phyloP scores from a whole-genome alignment of 2,113 vertebrate genomes.

The Catharus fuscescens region DNA sequence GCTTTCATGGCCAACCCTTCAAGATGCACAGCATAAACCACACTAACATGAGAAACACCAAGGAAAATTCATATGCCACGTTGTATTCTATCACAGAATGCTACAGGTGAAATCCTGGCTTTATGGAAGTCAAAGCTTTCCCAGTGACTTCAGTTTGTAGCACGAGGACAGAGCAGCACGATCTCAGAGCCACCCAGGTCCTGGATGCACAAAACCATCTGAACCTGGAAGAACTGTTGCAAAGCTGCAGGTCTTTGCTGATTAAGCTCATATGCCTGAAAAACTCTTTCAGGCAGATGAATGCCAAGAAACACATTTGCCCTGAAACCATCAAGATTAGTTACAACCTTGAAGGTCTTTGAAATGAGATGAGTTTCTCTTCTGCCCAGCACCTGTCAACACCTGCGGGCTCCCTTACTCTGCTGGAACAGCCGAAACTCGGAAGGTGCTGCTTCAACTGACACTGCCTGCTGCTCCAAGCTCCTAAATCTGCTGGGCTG shows the following conservation, averaged over 20 bases:
- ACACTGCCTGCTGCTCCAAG: not conserved
- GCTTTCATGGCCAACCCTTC: not conserved
- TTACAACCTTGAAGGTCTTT: slow-evolving; percentile 10
- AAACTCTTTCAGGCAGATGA: not conserved
- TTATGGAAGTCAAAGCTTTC: not conserved
- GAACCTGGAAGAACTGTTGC: not conserved
- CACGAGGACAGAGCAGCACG: rapidly evolving
- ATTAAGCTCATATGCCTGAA: slow-evolving; percentile 8
- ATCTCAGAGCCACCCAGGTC: not conserved
- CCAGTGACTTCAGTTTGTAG: not conserved
- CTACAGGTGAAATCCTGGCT: not conserved
- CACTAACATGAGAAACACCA: not conserved
- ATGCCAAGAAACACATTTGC: slow-evolving; percentile 43
- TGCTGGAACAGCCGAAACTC: not conserved
- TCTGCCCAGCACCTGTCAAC: not conserved
- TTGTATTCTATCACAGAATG: not conserved
- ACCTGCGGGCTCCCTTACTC: not conserved
- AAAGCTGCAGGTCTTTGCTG: slow-evolving; percentile 1
- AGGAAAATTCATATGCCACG: rapidly evolving
- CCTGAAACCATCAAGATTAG: slow-evolving; percentile 48
- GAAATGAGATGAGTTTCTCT: not conserved
- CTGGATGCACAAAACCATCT: not conserved
- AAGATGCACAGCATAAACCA: not conserved
- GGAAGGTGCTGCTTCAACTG: not conserved
- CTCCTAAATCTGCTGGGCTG: not conserved